Conservation (phyloP, 2,888 invertebrate genomes). For the Tetramorium bicarinatum region DNA sequence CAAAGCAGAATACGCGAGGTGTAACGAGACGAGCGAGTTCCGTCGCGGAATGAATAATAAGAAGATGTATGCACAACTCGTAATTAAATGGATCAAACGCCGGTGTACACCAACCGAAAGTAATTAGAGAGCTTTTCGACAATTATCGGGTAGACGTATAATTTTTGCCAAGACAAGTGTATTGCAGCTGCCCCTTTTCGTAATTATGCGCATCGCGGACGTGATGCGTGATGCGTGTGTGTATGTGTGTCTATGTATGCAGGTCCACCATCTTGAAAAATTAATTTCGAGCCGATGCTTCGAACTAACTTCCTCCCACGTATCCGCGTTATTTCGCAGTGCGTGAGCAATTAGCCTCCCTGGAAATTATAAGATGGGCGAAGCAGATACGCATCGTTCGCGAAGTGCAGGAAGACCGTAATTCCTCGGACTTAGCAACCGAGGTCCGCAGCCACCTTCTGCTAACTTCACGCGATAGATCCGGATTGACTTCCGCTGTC, state of each 20-base stretch:
- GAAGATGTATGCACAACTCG: not conserved
- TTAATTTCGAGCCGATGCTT: constrained; percentile 63
- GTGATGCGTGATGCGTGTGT: constrained; percentile 1
- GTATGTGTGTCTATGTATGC: not conserved
- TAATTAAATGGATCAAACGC: constrained; percentile 49
- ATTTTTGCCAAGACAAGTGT: constrained; percentile 56
- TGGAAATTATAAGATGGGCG: constrained; percentile 79
- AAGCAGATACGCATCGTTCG: constrained; percentile 81
- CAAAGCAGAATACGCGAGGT: not conserved
- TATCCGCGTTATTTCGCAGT: constrained; percentile 72
- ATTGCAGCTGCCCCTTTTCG: constrained; percentile 35
- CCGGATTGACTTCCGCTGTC: constrained; percentile 68
- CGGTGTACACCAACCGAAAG: constrained; percentile 30
- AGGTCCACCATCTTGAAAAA: constrained; percentile 55
- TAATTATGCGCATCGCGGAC: constrained; percentile 41
- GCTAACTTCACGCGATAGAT: constrained; percentile 71
- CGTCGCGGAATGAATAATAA: constrained; percentile 32
- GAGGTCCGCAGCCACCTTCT: constrained; percentile 68
- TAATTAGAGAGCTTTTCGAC: constrained; percentile 53
- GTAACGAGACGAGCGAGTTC: not conserved
- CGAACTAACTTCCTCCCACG: constrained; percentile 73
- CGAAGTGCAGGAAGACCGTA: constrained; percentile 81
- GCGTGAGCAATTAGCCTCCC: constrained; percentile 82
- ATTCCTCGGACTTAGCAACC: constrained; percentile 81
- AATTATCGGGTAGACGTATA: constrained; percentile 60